Evolutionary conservation across 2,888 invertebrate species (phyloP).

Genomic region (Apamea epomidion): DNA sequence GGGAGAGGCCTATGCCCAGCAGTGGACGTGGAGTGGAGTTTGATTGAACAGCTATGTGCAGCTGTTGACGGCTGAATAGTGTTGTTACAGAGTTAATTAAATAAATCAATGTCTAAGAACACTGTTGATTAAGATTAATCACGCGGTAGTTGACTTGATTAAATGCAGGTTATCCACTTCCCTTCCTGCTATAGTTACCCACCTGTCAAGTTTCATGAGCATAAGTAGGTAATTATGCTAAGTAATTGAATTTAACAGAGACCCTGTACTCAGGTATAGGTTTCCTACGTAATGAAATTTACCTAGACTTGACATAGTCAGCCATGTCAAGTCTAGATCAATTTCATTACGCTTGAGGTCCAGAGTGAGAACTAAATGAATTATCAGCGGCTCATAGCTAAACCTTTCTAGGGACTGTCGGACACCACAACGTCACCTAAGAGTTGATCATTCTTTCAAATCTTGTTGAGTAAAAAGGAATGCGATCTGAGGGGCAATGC

Average conservation of each 20-base stretch:
- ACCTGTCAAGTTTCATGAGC: neutral
- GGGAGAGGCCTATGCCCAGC: no score
- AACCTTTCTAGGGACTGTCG: neutral
- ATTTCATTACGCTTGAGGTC: neutral
- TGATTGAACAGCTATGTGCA: no score
- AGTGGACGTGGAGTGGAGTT: no score
- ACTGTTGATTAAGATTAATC: neutral
- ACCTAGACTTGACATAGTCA: no score
- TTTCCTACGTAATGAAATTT: no score
- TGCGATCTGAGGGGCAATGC: no score
- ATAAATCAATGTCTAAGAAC: neutral
- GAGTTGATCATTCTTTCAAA: neutral
- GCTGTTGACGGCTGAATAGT: neutral
- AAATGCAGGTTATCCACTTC: neutral
- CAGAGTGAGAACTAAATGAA: slow-evolving; percentile 2
- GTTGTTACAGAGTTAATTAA: neutral
- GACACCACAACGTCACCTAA: no score
- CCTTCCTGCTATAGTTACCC: no score
- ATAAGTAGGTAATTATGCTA: neutral
- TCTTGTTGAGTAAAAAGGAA: no score
- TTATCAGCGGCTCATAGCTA: neutral
- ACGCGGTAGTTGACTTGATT: neutral
- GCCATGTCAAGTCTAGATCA: neutral
- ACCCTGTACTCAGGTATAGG: no score
- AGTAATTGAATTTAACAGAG: no score